Evolutionary conservation across 2,888 invertebrate species (phyloP).

Genomic region (Cheilosia vernalis): DNA sequence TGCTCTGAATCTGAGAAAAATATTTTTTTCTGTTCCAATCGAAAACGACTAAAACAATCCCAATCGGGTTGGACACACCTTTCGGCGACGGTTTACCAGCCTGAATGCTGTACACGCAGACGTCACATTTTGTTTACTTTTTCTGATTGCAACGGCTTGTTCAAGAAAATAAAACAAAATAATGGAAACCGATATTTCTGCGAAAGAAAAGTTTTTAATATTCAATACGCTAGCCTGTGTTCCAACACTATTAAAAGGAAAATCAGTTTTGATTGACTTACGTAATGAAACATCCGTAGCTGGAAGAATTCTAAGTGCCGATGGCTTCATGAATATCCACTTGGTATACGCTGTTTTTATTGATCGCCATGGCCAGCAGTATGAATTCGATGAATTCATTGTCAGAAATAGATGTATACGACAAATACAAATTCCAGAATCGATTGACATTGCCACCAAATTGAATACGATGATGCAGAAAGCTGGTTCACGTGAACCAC

Average conservation of each 20-base stretch:
- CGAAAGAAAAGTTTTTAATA: conserved; percentile 80
- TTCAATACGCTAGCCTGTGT: conserved; percentile 80
- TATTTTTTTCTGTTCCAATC: no score
- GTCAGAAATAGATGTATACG: conserved; percentile 81
- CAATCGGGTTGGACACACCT: no score
- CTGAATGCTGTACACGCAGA: no score
- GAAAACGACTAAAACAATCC: no score
- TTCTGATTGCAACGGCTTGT: background rate
- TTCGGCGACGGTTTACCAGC: no score
- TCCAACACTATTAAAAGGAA: conserved; percentile 79
- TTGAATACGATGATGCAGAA: conserved; percentile 77
- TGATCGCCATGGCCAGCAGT: conserved; percentile 80
- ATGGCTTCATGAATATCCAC: conserved; percentile 82
- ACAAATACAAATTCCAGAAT: conserved; percentile 80
- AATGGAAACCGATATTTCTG: conserved; percentile 64
- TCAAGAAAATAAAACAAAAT: background rate
- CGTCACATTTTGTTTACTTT: conserved; percentile 1
- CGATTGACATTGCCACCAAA: conserved; percentile 77
- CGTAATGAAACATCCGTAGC: conserved; percentile 82
- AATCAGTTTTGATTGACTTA: conserved; percentile 81
- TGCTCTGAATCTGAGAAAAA: no score
- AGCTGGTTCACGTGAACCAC: conserved; percentile 68
- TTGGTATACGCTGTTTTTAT: conserved; percentile 80
- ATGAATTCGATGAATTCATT: conserved; percentile 81
- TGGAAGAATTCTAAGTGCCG: conserved; percentile 79